Evolutionary conservation across 92 coral and sea anemone species (phyloP).

Genomic region (Bergia sp.): DNA sequence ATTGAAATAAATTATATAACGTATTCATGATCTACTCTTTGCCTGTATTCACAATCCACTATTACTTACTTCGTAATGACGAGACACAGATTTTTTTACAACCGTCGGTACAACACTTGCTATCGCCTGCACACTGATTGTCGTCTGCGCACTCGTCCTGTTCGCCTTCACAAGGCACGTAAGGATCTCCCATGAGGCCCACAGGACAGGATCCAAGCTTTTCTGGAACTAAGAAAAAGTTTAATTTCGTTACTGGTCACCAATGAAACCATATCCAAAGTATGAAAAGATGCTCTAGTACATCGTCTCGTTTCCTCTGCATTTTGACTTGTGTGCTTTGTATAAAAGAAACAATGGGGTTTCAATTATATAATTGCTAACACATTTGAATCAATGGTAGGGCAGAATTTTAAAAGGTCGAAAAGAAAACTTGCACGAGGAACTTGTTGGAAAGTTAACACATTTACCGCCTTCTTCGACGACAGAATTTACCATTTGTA

Average conservation of each 20-base stretch:
- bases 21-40: background rate
- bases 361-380: too few species aligned
- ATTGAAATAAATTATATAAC: too few species aligned
- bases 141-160: conserved; percentile 2
- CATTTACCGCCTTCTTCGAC: background rate
- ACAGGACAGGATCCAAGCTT: background rate
- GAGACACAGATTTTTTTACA: background rate
- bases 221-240: background rate
- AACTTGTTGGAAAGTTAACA: background rate
- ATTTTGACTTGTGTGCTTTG: too few species aligned
- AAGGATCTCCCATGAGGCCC: background rate
- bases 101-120: background rate
- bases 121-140: background rate
- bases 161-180: background rate
- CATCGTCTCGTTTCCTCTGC: too few species aligned
- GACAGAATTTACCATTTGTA: too few species aligned
- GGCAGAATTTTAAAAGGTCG: too few species aligned
- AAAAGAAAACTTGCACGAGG: background rate
- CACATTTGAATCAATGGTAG: too few species aligned
- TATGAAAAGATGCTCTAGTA: too few species aligned
- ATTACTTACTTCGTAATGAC: background rate
- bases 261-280: too few species aligned
- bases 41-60: too few species aligned
- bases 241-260: background rate
- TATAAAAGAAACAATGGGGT: background rate